phyloP scores from a whole-genome alignment of 2,113 vertebrate genomes.

The Suncus etruscus region DNA sequence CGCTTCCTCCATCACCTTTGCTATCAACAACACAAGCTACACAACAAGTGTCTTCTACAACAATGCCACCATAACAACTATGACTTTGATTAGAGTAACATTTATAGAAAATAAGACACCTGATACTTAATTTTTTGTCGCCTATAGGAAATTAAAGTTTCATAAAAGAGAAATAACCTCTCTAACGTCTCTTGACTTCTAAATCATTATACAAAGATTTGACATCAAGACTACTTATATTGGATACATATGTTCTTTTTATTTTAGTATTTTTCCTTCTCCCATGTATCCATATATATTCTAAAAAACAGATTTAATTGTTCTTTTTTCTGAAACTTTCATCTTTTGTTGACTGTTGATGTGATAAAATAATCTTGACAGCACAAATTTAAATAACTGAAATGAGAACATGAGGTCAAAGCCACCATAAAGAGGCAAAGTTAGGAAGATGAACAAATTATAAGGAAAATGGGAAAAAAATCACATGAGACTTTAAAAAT shows the following conservation, averaged over 20 bases:
- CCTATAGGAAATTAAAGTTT: not conserved
- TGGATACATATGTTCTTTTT: not conserved
- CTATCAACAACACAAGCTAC: not conserved
- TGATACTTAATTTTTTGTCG: not conserved
- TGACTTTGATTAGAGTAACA: not conserved
- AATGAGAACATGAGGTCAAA: not conserved
- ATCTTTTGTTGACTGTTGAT: not conserved
- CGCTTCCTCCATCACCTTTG: not conserved
- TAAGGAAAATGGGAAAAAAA: not conserved
- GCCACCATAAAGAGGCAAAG: not conserved
- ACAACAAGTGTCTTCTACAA: not conserved
- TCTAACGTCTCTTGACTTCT: not conserved
- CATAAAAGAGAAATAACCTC: slow-evolving; percentile 1
- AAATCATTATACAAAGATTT: not conserved
- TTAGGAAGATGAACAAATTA: not conserved
- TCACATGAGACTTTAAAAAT: not conserved
- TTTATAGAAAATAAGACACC: not conserved
- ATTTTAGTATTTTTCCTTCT: not conserved
- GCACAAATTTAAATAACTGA: too few species aligned
- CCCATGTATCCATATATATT: not conserved
- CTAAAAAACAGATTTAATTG: not conserved
- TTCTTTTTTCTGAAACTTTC: not conserved
- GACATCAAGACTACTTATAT: not conserved
- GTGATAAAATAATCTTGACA: not conserved
- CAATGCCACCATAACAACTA: too few species aligned